These are phyloP conservation scores for Oligia strigilis DNA, from an alignment of 2,888 invertebrate genomes.

Conservation along the genomic window DNA sequence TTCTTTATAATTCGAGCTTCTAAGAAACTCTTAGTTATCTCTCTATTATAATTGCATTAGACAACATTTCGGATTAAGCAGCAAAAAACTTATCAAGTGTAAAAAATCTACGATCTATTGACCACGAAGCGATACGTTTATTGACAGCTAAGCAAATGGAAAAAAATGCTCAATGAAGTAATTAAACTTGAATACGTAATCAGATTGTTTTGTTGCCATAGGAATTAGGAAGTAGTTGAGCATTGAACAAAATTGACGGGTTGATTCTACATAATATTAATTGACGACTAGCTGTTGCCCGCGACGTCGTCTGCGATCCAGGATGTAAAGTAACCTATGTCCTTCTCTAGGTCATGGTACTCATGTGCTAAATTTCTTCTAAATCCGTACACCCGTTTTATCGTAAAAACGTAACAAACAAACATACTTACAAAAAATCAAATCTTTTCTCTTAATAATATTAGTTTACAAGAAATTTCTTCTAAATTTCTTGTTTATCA, in stretches of 20 bases:
- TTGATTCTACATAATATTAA: not conserved
- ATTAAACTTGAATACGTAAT: conserved; percentile 51
- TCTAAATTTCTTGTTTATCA: no score
- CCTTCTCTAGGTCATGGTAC: not conserved
- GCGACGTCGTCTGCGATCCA: not conserved
- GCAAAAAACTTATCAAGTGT: conserved; percentile 48
- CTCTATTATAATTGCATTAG: conserved; percentile 6
- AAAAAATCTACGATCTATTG: conserved; percentile 48
- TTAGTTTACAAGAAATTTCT: no score
- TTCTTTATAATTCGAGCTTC: not conserved
- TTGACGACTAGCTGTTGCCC: not conserved
- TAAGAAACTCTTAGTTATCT: not conserved
- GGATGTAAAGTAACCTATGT: not conserved
- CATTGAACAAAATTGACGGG: conserved; percentile 6
- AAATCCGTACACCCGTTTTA: not conserved
- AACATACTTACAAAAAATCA: no score
- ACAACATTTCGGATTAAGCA: conserved; percentile 19
- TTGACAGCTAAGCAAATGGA: conserved; percentile 51
- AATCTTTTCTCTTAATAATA: no score
- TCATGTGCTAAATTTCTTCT: not conserved
- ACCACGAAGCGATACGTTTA: conserved; percentile 47
- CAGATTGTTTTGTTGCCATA: conserved; percentile 17
- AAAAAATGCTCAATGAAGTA: conserved; percentile 48
- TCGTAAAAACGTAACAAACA: not conserved
- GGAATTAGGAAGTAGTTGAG: conserved; percentile 35